Percentiles rank a stretch among this genome's conserved stretches.
These are phyloP conservation scores for Dicranocentrus wangi DNA, from an alignment of 2,888 invertebrate genomes.

Conservation along the genomic window DNA sequence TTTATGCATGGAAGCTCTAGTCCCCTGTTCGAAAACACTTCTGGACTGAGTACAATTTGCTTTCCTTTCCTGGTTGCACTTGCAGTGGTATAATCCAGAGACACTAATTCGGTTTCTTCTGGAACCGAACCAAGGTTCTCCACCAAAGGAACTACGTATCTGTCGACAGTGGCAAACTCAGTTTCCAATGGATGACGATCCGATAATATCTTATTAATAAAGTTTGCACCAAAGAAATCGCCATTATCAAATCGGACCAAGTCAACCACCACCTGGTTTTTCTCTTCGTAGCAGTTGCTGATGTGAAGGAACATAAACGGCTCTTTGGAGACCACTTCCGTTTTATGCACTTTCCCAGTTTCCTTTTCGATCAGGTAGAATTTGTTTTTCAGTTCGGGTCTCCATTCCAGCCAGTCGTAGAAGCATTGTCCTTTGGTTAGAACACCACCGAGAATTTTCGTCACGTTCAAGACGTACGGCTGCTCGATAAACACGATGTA, in stretches of 20 bases:
- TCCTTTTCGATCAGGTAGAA: constrained; percentile 75
- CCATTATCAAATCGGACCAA: constrained; percentile 61
- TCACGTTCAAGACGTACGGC: constrained; percentile 75
- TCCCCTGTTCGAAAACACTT: constrained; percentile 72
- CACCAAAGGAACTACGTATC: constrained; percentile 76
- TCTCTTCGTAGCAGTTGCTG: constrained; percentile 77
- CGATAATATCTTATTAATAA: constrained; percentile 53
- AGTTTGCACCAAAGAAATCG: constrained; percentile 65
- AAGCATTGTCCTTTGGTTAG: constrained; percentile 74
- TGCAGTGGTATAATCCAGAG: constrained; percentile 74
- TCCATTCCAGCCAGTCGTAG: constrained; percentile 76
- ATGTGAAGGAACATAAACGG: constrained; percentile 77
- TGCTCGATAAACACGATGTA: constrained; percentile 77
- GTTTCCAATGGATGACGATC: constrained; percentile 48
- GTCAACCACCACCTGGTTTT: constrained; percentile 73
- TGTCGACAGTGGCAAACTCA: constrained; percentile 56
- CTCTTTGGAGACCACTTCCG: constrained; percentile 74
- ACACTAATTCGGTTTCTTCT: constrained; percentile 74
- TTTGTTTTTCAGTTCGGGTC: constrained; percentile 74
- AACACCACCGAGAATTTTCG: constrained; percentile 75
- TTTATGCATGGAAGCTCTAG: constrained; percentile 77
- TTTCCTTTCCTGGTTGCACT: constrained; percentile 74
- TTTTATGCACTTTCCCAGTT: constrained; percentile 75
- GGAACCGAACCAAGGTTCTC: constrained; percentile 70
- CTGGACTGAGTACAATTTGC: constrained; percentile 72